Evolutionary conservation across 2,888 invertebrate genomes (phyloP).

Genomic region (Drosophila pegasa): DNA sequence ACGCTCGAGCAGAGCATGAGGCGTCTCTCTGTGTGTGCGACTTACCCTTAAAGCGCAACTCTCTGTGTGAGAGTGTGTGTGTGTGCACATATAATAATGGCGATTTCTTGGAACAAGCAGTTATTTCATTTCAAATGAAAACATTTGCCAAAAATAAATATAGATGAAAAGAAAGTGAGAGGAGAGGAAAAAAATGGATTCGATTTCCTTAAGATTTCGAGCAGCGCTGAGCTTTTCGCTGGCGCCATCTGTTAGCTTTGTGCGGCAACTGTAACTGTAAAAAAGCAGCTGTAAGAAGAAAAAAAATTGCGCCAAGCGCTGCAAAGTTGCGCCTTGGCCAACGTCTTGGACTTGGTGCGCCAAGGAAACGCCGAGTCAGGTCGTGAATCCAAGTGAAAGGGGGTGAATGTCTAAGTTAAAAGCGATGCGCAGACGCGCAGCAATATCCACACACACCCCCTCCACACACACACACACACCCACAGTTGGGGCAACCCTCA

Average conservation of each 20-base stretch:
- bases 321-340: conserved; percentile 58
- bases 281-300: conserved; percentile 34
- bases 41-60: conserved; percentile 47
- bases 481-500: conserved; percentile 46
- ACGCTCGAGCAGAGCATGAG: conserved; percentile 56
- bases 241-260: conserved; percentile 61
- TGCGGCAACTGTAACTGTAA: conserved; percentile 25
- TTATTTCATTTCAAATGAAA: conserved; percentile 1
- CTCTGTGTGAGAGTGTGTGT: conserved; percentile 8
- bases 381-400: conserved; percentile 38
- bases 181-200: background rate
- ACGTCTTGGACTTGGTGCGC: conserved; percentile 59
- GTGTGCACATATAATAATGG: conserved; percentile 29
- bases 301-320: conserved; percentile 44
- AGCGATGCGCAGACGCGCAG: conserved; percentile 63
- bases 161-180: background rate
- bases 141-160: conserved; percentile 8
- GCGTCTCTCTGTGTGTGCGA: conserved; percentile 30
- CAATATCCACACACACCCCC: conserved; percentile 20
- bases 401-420: conserved; percentile 63
- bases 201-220: conserved; percentile 9
- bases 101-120: conserved; percentile 23
- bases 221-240: conserved; percentile 55
- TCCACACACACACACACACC: conserved; percentile 12
- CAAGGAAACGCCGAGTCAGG: conserved; percentile 34